Conservation (phyloP, 2,797 vertebrate species). For the Fringilla coelebs region DNA sequence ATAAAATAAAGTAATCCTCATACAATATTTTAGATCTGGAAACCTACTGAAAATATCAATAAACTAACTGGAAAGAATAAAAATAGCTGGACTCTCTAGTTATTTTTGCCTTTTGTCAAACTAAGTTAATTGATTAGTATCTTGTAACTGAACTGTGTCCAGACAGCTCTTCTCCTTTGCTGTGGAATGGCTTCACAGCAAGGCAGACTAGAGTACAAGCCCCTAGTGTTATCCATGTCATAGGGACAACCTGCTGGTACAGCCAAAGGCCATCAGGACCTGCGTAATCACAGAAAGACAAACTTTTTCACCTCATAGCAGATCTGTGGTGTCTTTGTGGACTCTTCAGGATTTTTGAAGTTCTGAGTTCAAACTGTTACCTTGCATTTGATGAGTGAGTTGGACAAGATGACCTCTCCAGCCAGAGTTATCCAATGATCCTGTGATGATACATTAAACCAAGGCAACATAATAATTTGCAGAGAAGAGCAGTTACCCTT, state of each 20-base stretch:
- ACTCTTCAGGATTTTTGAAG: background rate
- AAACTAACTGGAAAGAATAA: background rate
- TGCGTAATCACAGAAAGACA: conserved; percentile 39
- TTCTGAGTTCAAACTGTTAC: background rate
- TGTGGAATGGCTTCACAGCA: conserved; percentile 41
- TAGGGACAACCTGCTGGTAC: background rate
- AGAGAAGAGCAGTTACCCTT: background rate
- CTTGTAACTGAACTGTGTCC: conserved; percentile 72
- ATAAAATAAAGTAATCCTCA: background rate
- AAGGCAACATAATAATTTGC: background rate
- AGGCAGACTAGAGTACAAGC: background rate
- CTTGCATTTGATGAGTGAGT: background rate
- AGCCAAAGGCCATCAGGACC: background rate
- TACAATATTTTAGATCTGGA: background rate
- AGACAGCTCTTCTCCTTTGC: conserved; percentile 71
- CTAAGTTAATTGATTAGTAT: background rate
- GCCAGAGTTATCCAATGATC: background rate
- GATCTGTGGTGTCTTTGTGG: background rate
- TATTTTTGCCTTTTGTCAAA: background rate
- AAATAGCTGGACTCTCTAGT: background rate
- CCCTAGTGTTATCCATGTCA: background rate
- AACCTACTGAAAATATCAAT: background rate
- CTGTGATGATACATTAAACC: background rate
- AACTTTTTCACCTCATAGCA: conserved; percentile 45
- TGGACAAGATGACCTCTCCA: background rate